These are phyloP conservation scores for Metopia argyrocephala DNA, from an alignment of 2,888 invertebrate genomes.

Conservation along the genomic window DNA sequence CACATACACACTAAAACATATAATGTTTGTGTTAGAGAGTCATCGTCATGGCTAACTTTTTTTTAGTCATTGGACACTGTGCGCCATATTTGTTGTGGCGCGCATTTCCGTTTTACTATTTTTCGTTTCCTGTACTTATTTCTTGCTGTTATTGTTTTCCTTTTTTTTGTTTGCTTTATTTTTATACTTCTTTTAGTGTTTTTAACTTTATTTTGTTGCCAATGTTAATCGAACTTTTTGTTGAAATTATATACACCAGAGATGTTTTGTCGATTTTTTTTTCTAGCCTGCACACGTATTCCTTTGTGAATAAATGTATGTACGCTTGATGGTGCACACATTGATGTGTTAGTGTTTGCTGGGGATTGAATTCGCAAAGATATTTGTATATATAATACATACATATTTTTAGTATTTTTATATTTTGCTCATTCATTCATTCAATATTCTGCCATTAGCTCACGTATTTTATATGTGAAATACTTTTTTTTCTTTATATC, in stretches of 20 bases:
- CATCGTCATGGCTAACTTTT: slow-evolving; percentile 47
- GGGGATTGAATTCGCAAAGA: too few relatives aligned
- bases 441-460: slow-evolving; percentile 56
- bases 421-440: slow-evolving; percentile 38
- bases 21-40: slow-evolving; percentile 41
- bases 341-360: not conserved
- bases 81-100: slow-evolving; percentile 56
- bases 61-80: slow-evolving; percentile 40
- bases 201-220: too few relatives aligned
- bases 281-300: not conserved
- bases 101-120: slow-evolving; percentile 53
- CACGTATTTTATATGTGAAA: slow-evolving; percentile 54
- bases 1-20: not conserved
- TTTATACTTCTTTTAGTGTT: slow-evolving; percentile 16
- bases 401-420: slow-evolving; percentile 25
- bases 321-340: too few relatives aligned
- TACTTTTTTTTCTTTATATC: not conserved
- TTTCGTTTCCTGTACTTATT: slow-evolving; percentile 32
- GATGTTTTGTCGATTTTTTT: not conserved
- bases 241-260: slow-evolving; percentile 1
- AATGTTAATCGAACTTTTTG: slow-evolving; percentile 53
- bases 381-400: not conserved
- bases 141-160: not conserved
- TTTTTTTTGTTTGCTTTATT: not conserved
- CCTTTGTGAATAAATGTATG: not conserved